Conservation (phyloP, 2,113 vertebrate species). For the Uria lomvia region DNA sequence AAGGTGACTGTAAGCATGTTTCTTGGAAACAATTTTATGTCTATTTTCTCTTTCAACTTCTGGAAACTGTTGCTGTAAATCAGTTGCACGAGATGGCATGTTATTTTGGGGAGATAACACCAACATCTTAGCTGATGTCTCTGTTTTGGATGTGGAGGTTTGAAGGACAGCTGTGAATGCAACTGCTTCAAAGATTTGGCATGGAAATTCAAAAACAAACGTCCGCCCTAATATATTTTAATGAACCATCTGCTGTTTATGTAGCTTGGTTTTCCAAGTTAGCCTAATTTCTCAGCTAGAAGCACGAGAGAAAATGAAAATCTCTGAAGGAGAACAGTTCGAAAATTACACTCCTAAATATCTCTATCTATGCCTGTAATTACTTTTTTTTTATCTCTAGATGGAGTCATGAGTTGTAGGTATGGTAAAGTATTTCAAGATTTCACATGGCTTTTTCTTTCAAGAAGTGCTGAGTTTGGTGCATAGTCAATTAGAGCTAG, state of each 20-base stretch:
- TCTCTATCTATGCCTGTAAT: not conserved
- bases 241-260: not conserved
- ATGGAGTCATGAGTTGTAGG: not conserved
- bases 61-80: not conserved
- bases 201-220: not conserved
- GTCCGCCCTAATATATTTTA: not conserved
- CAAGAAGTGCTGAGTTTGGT: not conserved
- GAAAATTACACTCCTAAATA: not conserved
- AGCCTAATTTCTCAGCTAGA: not conserved
- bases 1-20: not conserved
- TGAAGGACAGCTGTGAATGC: not conserved
- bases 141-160: not conserved
- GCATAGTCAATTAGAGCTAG: not conserved
- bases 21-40: not conserved
- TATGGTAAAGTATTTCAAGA: not conserved
- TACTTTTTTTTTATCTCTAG: not conserved
- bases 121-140: not conserved
- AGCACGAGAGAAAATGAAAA: not conserved
- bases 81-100: not conserved
- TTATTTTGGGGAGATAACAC: not conserved
- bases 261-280: not conserved
- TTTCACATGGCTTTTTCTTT: not conserved
- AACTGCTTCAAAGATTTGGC: not conserved
- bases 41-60: not conserved
- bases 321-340: not conserved